phyloP scores from a whole-genome alignment of 1,140 invertebrate species.

The Drosophila truncata region DNA sequence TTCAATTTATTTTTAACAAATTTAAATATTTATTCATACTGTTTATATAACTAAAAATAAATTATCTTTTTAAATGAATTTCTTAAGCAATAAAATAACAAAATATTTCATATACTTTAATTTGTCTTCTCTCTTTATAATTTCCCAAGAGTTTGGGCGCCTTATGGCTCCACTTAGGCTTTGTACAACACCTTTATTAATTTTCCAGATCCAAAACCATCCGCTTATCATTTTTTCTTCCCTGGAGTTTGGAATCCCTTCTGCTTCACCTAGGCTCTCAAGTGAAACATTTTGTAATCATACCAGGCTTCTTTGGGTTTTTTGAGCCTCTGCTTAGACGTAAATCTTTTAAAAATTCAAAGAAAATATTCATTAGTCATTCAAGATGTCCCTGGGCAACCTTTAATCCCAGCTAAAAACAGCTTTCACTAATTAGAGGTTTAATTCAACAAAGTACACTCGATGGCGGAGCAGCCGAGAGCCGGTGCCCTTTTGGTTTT shows the following conservation, averaged over 20 bases:
- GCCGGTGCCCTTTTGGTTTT: slow-evolving; percentile 46
- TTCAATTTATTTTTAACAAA: no score
- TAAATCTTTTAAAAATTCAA: slow-evolving; percentile 41
- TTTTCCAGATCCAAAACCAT: slow-evolving; percentile 16
- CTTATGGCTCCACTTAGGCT: background rate
- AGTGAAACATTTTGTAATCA: slow-evolving; percentile 32
- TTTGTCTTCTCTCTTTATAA: background rate
- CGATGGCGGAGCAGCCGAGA: slow-evolving; percentile 14
- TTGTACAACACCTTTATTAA: slow-evolving; percentile 5
- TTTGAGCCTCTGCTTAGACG: slow-evolving; percentile 19
- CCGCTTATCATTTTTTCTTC: background rate
- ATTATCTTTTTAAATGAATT: no score
- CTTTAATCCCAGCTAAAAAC: slow-evolving; percentile 44
- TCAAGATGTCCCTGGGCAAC: slow-evolving; percentile 44
- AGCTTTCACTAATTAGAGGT: slow-evolving; percentile 53
- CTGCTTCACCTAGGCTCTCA: background rate
- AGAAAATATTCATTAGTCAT: slow-evolving; percentile 39
- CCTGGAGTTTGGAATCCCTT: background rate
- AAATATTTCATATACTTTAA: background rate
- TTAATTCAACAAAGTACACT: slow-evolving; percentile 50
- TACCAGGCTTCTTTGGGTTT: background rate
- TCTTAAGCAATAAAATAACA: background rate
- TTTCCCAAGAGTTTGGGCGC: background rate
- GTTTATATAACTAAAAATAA: no score
- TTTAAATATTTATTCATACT: no score